Conservation (phyloP, 37 sponge, comb jelly and placozoan species). For the Hormiphora californensis region DNA sequence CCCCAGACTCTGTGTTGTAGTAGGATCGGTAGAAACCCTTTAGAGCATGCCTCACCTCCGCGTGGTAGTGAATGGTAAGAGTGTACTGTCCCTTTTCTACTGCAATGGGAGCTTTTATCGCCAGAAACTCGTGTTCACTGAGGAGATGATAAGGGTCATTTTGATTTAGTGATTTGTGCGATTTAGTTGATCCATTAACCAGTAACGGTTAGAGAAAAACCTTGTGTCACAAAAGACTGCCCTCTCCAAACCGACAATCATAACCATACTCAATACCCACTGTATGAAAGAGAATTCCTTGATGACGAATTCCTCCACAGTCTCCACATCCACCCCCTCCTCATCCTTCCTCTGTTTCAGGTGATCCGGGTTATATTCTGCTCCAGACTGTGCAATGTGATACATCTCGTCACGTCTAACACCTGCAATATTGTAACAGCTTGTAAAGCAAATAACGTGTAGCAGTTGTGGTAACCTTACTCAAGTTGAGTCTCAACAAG, state of each 20-base stretch:
- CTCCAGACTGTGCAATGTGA: not conserved
- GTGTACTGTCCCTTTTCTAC: not conserved
- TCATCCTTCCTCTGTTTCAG: conserved; percentile 18
- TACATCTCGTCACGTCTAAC: not conserved
- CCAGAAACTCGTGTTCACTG: conserved; percentile 29
- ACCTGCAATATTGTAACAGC: not conserved
- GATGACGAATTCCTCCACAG: not conserved
- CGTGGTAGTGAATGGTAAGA: not conserved
- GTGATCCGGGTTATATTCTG: not conserved
- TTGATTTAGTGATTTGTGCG: not conserved
- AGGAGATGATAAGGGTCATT: not conserved
- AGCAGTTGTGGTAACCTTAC: too few relatives aligned
- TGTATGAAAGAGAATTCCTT: not conserved
- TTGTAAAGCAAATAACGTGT: too few relatives aligned
- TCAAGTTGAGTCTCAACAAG: too few relatives aligned
- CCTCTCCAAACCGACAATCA: too few relatives aligned
- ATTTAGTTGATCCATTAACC: too few relatives aligned
- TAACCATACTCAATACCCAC: too few relatives aligned
- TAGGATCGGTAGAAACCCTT: conserved; percentile 46
- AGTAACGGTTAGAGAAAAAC: too few relatives aligned
- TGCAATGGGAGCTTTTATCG: not conserved
- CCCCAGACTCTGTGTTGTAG: not conserved
- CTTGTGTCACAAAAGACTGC: too few relatives aligned
- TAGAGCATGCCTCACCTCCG: conserved; percentile 21
- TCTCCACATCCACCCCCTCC: too few relatives aligned